phyloP scores from a whole-genome alignment of 2,113 vertebrate genomes.

The Podiceps cristatus region DNA sequence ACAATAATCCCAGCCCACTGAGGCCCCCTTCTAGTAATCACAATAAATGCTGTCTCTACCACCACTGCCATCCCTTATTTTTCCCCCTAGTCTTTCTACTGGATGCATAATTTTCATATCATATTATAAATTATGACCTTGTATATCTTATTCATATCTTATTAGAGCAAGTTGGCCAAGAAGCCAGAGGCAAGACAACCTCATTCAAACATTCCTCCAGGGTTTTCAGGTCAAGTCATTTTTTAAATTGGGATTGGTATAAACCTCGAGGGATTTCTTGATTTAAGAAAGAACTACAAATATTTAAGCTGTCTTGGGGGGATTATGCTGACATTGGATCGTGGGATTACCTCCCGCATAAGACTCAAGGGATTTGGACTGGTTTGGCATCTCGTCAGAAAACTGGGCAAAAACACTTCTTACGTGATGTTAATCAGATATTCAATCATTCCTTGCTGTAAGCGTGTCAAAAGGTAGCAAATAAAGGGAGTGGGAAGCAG shows the following conservation, averaged over 20 bases:
- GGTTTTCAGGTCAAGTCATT: conserved; percentile 55
- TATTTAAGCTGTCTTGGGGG: conserved; percentile 75
- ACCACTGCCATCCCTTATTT: conserved; percentile 25
- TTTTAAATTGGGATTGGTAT: conserved; percentile 72
- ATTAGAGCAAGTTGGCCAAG: conserved; percentile 54
- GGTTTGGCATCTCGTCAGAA: conserved; percentile 66
- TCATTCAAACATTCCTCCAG: conserved; percentile 61
- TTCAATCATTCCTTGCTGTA: conserved; percentile 51
- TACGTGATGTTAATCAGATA: conserved; percentile 72
- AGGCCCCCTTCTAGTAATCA: conserved; percentile 78
- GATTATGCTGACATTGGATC: conserved; percentile 77
- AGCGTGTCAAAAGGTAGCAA: conserved; percentile 42
- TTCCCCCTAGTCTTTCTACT: conserved; percentile 39
- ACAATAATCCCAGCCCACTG: conserved; percentile 81
- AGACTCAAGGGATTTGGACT: conserved; percentile 75
- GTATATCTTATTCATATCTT: conserved; percentile 61
- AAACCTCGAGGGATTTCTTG: conserved; percentile 72
- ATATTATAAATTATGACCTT: conserved; percentile 68
- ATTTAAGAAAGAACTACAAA: conserved; percentile 77
- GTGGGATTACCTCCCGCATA: conserved; percentile 74
- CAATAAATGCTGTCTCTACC: conserved; percentile 69
- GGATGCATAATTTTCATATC: conserved; percentile 68
- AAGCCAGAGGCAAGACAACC: conserved; percentile 54
- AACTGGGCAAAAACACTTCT: conserved; percentile 62
- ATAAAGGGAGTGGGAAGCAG: conserved; percentile 8